Percentiles rank a stretch among this genome's conserved stretches.
Conservation (phyloP, 1,140 invertebrate genomes). For the Caerostris extrusa region DNA sequence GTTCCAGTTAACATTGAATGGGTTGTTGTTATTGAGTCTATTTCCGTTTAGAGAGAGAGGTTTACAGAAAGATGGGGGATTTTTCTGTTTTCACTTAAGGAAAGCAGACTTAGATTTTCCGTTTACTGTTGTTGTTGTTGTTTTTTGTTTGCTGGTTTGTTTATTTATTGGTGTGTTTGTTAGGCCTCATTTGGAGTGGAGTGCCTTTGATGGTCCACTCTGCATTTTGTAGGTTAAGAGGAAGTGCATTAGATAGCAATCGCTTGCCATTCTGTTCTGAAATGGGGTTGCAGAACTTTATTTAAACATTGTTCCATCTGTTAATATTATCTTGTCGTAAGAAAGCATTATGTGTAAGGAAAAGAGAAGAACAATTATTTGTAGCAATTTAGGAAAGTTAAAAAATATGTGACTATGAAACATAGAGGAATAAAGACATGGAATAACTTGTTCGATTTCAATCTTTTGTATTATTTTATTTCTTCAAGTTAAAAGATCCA, state of each 20-base stretch:
- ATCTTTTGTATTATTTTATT: too few species aligned
- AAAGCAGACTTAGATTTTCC: background rate
- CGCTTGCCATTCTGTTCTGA: too few species aligned
- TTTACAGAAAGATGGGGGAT: background rate
- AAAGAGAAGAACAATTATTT: too few species aligned
- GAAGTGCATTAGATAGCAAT: background rate
- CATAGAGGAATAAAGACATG: too few species aligned
- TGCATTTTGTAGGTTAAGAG: background rate
- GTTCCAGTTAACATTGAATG: conserved; percentile 49
- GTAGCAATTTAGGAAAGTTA: too few species aligned
- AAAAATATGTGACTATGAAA: too few species aligned
- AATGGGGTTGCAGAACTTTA: background rate
- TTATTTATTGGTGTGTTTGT: background rate
- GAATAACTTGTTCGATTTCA: too few species aligned
- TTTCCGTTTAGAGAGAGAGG: background rate
- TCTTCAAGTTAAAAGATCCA: too few species aligned
- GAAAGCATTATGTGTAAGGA: too few species aligned
- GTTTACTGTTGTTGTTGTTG: background rate
- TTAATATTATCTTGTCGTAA: background rate
- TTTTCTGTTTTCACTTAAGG: conserved; percentile 8
- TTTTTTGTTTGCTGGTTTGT: background rate
- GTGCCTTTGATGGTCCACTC: background rate
- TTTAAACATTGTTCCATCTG: background rate
- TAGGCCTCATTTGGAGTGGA: too few species aligned
- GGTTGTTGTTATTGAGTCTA: background rate